Evolutionary conservation across 2,797 vertebrate genomes (phyloP).

Genomic region (Syngnathus acus): DNA sequence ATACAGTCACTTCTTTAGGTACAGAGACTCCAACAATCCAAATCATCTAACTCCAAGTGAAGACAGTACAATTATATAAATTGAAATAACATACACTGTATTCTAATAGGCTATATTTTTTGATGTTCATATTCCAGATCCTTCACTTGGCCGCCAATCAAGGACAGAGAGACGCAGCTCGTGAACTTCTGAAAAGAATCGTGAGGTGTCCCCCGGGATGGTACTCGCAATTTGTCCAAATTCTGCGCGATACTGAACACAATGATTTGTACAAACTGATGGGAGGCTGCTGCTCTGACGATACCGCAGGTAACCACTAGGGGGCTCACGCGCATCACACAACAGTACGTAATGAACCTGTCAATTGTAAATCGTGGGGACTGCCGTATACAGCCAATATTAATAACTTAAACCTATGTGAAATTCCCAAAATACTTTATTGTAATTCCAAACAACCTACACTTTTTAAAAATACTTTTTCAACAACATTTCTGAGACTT

Average conservation of each 20-base stretch:
- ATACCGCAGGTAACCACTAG: slow-evolving; percentile 22
- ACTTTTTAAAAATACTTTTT: no score
- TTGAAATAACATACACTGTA: no score
- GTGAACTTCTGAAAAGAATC: slow-evolving; percentile 75
- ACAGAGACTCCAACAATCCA: no score
- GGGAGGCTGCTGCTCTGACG: slow-evolving; percentile 36
- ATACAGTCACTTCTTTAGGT: background rate
- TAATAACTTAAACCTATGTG: no score
- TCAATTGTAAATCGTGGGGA: no score
- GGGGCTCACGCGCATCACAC: background rate
- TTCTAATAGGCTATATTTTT: background rate
- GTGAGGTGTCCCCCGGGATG: slow-evolving; percentile 72
- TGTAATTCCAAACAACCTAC: no score
- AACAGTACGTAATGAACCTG: background rate
- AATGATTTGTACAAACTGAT: slow-evolving; percentile 52
- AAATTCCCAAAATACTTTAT: no score
- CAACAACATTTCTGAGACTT: background rate
- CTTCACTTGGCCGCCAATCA: slow-evolving; percentile 18
- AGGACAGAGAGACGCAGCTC: slow-evolving; percentile 65
- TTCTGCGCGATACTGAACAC: slow-evolving; percentile 61
- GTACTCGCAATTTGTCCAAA: slow-evolving; percentile 76
- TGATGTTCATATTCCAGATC: slow-evolving; percentile 63
- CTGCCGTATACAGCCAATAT: no score
- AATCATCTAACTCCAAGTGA: no score
- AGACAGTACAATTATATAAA: no score